A percentile compares a stretch with the other conserved stretches of the same genome.
Evolutionary conservation across 1,140 invertebrate species (phyloP).

Genomic region (Philopotamus ludificatus): DNA sequence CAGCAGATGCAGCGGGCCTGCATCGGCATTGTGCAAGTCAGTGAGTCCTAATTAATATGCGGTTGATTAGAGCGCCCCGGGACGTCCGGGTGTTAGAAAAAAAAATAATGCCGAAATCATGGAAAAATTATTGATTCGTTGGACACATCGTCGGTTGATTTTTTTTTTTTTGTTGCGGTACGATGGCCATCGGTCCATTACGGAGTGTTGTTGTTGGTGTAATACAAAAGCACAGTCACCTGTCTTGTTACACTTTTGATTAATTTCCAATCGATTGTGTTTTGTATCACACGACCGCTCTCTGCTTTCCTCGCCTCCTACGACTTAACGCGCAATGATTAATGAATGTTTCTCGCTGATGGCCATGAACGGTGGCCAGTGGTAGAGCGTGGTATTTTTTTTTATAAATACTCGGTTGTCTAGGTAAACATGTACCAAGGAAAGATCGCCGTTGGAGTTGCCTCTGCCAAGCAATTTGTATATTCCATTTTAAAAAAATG

Average conservation of each 20-base stretch:
- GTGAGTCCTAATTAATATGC: slow-evolving; percentile 23
- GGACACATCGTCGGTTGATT: no score
- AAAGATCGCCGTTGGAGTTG: no score
- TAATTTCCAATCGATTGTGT: slow-evolving; percentile 52
- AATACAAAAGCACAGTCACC: slow-evolving; percentile 45
- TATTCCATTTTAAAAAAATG: no score
- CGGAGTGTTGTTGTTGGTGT: background rate
- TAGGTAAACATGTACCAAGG: no score
- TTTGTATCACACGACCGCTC: slow-evolving; percentile 20
- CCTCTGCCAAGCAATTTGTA: no score
- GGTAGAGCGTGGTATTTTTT: no score
- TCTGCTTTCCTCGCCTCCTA: slow-evolving; percentile 25
- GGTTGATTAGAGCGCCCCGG: slow-evolving; percentile 23
- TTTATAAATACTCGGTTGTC: no score
- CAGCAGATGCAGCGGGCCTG: slow-evolving; percentile 8
- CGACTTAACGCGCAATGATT: slow-evolving; percentile 34
- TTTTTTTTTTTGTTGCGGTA: no score
- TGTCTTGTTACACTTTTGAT: slow-evolving; percentile 53
- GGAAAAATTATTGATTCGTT: no score
- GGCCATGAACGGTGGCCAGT: no score
- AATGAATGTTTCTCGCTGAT: slow-evolving; percentile 28
- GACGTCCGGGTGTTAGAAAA: no score
- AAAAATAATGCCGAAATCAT: no score
- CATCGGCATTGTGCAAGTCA: slow-evolving; percentile 22
- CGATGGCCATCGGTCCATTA: slow-evolving; percentile 1